phyloP scores from a whole-genome alignment of 1,140 invertebrate genomes.

The Diabrotica virgifera region DNA sequence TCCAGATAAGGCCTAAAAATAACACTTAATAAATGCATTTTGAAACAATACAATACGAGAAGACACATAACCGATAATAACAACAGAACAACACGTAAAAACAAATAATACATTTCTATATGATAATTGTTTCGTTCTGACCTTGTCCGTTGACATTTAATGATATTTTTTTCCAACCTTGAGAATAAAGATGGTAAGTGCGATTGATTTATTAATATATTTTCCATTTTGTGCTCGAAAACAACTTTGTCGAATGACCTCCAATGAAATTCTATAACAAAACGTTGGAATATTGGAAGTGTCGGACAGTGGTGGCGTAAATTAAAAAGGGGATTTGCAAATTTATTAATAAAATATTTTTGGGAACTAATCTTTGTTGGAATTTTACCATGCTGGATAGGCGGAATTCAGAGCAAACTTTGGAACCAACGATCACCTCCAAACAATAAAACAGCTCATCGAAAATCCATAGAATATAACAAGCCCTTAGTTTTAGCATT shows the following conservation, averaged over 20 bases:
- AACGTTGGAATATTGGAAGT: constrained; percentile 8
- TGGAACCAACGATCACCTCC: no score
- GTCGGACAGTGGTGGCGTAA: not conserved
- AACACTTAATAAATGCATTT: no score
- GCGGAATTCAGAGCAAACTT: no score
- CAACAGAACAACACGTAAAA: not conserved
- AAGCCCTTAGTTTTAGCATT: no score
- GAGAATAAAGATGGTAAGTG: constrained; percentile 36
- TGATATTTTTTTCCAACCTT: constrained; percentile 34
- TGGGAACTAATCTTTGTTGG: no score
- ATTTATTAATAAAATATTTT: no score
- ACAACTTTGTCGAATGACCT: constrained; percentile 31
- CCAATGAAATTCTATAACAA: constrained; percentile 23
- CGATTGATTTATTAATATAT: constrained; percentile 39
- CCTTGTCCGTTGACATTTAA: constrained; percentile 42
- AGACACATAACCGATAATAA: not conserved
- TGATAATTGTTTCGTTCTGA: constrained; percentile 27
- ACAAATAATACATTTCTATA: constrained; percentile 14
- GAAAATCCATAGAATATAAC: no score
- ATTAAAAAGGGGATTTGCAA: no score
- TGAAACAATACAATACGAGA: no score
- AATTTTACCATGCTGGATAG: no score
- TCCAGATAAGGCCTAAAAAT: no score
- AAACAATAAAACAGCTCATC: no score
- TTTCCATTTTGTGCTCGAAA: constrained; percentile 31